Conservation (phyloP, 2,113 vertebrate genomes). For the Pedetes capensis region DNA sequence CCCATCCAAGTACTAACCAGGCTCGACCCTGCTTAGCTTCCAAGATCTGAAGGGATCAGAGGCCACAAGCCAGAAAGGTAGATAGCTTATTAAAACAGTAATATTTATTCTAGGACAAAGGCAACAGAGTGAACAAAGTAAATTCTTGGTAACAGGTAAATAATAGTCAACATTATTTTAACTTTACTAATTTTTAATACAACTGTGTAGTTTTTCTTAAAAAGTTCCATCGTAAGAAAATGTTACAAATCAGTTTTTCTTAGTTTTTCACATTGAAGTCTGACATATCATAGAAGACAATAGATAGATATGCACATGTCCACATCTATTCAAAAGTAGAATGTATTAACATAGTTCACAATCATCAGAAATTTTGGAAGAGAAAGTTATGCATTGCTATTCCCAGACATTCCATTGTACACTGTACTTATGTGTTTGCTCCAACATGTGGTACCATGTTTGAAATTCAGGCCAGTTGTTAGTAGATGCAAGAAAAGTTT, state of each 20-base stretch:
- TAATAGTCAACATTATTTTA: not conserved
- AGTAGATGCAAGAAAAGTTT: not conserved
- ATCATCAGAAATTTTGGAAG: not conserved
- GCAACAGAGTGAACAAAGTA: no score
- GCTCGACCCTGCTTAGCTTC: no score
- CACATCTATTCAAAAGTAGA: no score
- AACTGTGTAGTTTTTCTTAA: not conserved
- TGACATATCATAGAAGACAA: not conserved
- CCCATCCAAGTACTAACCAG: no score
- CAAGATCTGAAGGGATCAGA: no score
- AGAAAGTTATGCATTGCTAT: not conserved
- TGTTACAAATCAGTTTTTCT: not conserved
- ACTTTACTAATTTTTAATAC: not conserved
- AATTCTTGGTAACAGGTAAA: not conserved
- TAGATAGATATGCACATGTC: no score
- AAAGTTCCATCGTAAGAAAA: not conserved
- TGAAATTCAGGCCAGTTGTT: not conserved
- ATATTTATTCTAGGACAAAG: slow-evolving; percentile 2
- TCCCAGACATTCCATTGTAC: not conserved
- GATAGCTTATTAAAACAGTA: not conserved
- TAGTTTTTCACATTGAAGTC: not conserved
- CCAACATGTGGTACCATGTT: not conserved
- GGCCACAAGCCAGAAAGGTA: no score
- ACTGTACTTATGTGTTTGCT: not conserved
- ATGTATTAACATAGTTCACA: not conserved